Evolutionary conservation across 1,140 invertebrate species (phyloP).

Genomic region (Orchestia grillus): DNA sequence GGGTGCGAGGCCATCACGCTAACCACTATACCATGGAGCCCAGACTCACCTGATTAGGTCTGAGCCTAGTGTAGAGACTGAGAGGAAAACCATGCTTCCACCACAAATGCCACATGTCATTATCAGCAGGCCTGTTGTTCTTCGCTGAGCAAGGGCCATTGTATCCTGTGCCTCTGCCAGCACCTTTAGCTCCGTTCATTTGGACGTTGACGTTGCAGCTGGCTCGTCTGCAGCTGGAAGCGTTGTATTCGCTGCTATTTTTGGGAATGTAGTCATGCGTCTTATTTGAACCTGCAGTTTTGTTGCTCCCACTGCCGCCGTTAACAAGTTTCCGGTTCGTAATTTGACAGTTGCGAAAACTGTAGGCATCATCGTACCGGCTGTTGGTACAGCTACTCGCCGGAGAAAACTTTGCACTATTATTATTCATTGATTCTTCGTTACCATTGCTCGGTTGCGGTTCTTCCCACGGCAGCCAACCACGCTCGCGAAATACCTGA

Average conservation of each 20-base stretch:
- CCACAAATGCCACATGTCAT: slow-evolving; percentile 83
- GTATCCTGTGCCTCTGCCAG: background rate
- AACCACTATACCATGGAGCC: too few relatives aligned
- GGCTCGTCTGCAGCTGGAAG: background rate
- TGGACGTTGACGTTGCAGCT: background rate
- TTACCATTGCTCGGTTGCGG: slow-evolving; percentile 73
- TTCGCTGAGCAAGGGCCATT: background rate
- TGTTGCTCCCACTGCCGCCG: background rate
- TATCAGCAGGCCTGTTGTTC: background rate
- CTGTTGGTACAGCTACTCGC: background rate
- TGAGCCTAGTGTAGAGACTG: slow-evolving; percentile 79
- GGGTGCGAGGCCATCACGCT: too few relatives aligned
- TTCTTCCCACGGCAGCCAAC: slow-evolving; percentile 82
- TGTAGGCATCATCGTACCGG: background rate
- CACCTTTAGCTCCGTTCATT: background rate
- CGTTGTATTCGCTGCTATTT: background rate
- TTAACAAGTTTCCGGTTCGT: background rate
- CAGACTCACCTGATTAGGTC: slow-evolving; percentile 79
- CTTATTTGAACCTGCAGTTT: background rate
- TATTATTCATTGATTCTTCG: background rate
- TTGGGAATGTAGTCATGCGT: background rate
- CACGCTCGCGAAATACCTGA: slow-evolving; percentile 83
- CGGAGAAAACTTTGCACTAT: background rate
- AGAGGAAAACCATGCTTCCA: slow-evolving; percentile 82
- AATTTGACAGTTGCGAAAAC: background rate